Evolutionary conservation across 2,888 invertebrate species (phyloP).

Genomic region (Thereva nobilitata): DNA sequence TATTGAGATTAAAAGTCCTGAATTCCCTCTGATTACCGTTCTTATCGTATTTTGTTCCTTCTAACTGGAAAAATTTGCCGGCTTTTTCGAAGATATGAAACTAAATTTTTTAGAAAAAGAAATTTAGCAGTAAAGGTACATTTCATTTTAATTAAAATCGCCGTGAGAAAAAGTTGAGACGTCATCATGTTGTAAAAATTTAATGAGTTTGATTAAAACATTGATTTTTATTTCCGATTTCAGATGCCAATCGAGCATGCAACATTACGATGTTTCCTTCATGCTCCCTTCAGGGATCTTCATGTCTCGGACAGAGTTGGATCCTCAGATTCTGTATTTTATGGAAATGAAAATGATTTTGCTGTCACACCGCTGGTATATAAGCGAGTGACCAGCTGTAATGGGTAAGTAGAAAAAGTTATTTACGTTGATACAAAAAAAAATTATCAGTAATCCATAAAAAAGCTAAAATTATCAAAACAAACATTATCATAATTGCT

Average conservation of each 20-base stretch:
- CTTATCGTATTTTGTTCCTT: no score
- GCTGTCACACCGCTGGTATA: slow-evolving; percentile 52
- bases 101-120: no score
- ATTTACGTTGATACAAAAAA: slow-evolving; percentile 1
- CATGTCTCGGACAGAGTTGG: slow-evolving; percentile 51
- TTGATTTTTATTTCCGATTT: slow-evolving; percentile 28
- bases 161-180: no score
- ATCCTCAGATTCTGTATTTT: slow-evolving; percentile 53
- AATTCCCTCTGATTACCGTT: no score
- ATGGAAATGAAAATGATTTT: slow-evolving; percentile 50
- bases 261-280: slow-evolving; percentile 52
- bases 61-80: no score
- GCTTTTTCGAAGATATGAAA: no score
- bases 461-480: no score
- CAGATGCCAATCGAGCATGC: slow-evolving; percentile 52
- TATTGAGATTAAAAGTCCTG: no score
- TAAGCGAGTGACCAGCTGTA: slow-evolving; percentile 47
- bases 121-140: no score
- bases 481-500: slow-evolving; percentile 4
- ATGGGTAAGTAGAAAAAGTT: slow-evolving; percentile 32
- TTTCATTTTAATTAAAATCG: no score
- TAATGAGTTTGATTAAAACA: no score
- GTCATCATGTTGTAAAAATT: no score
- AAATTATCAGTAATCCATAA: neutral
- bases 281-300: slow-evolving; percentile 53